Percentiles rank a stretch among this genome's conserved stretches.
Evolutionary conservation across 2,113 vertebrate genomes (phyloP).

Genomic region (Xiphias gladius): DNA sequence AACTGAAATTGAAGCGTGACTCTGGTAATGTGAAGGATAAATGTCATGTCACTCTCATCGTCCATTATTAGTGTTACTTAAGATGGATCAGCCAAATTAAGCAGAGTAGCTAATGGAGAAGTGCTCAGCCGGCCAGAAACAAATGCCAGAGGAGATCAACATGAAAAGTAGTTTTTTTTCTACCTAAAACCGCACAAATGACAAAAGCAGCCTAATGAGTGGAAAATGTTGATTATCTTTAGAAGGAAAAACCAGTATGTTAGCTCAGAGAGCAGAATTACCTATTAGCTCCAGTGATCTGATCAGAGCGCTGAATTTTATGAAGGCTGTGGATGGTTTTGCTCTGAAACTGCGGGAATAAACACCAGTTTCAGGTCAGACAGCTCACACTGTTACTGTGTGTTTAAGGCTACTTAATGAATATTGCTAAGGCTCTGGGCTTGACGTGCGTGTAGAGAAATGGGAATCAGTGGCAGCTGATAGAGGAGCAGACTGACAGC

Average conservation of each 20-base stretch:
- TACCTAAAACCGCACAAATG: no score
- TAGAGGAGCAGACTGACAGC: not conserved
- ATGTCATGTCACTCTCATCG: conserved; percentile 2
- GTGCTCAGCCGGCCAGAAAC: conserved; percentile 12
- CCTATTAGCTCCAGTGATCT: not conserved
- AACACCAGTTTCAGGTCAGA: not conserved
- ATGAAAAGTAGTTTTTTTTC: no score
- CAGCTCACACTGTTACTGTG: not conserved
- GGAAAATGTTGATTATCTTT: not conserved
- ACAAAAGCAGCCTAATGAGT: no score
- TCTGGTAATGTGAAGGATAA: not conserved
- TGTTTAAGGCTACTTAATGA: not conserved
- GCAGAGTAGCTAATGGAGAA: not conserved
- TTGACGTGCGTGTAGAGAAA: not conserved
- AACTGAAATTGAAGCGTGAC: not conserved
- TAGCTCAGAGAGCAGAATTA: not conserved
- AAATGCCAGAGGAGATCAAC: no score
- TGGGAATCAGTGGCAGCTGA: not conserved
- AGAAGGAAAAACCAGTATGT: not conserved
- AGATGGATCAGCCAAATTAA: conserved; percentile 18
- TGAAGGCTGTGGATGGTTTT: not conserved
- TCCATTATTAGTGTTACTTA: not conserved
- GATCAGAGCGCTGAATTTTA: not conserved
- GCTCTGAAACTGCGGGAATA: not conserved
- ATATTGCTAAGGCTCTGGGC: not conserved